Evolutionary conservation across 2,797 vertebrate genomes (phyloP).

Genomic region (Orestias chungarensis): DNA sequence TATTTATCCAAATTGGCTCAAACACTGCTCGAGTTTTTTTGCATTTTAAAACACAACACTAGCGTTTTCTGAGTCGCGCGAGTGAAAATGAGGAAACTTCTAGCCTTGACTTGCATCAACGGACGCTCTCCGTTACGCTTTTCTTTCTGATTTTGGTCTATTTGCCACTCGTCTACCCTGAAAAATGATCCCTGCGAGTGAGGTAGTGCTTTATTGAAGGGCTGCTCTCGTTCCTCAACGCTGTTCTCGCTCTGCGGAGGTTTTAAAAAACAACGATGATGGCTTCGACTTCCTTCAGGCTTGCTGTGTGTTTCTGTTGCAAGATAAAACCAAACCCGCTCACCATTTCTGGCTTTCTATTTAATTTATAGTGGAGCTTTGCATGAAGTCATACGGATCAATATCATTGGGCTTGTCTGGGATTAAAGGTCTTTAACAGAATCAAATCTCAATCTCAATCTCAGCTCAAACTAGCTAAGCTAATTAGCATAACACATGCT

Average conservation of each 20-base stretch:
- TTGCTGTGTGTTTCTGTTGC: constrained; percentile 53
- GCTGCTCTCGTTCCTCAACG: constrained; percentile 53
- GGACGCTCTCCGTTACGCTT: background rate
- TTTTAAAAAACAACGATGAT: constrained; percentile 56
- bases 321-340: constrained; percentile 8
- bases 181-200: constrained; percentile 55
- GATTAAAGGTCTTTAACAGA: too few relatives aligned
- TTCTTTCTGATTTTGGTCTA: constrained; percentile 40
- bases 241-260: constrained; percentile 55
- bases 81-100: constrained; percentile 24
- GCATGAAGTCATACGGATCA: background rate
- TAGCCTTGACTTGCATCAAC: background rate
- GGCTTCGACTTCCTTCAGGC: constrained; percentile 72
- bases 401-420: background rate
- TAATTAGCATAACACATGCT: too few relatives aligned
- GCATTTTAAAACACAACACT: constrained; percentile 36
- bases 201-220: constrained; percentile 66
- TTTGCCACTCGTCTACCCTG: constrained; percentile 37
- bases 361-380: background rate
- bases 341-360: background rate
- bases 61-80: constrained; percentile 2
- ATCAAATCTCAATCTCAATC: too few relatives aligned
- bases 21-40: constrained; percentile 12
- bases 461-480: too few relatives aligned
- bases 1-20: constrained; percentile 18